Base-by-base conservation (phyloP, 1,140 invertebrate species). In the Telenomus remus region DNA sequence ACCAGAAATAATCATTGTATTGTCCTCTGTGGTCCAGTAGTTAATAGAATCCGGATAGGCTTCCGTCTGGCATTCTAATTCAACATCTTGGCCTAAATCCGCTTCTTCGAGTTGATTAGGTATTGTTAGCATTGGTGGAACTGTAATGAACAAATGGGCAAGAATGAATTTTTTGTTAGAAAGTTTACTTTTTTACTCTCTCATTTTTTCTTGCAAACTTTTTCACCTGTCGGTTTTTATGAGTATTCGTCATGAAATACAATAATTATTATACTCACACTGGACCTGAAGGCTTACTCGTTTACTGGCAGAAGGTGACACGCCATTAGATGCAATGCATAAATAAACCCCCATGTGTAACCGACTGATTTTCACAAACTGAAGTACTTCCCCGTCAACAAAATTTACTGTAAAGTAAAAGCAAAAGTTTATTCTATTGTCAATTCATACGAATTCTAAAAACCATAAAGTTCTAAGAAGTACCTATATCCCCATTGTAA, bases 291-390 rank as follows among this genome's bases (percentile, higher is more conserved):
- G 89, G 60, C 92, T 90, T 13, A 97, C 92, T 51, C 95, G 90
- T 80, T 95, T 95, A 86, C 94, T 95, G 75, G 95, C 94, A 11
- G 93, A 93, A n/a, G 95, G 95, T 35, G 95, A 94, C 1, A 97
- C 94, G 43, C 94, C 94, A 81, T 95, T 95, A 37, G 93, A 94
- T 10, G 94, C 95, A 50, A 97, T 95, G 82, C 95, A 96, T 42
- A 96, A 88, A 86, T 96, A 96, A 11, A 94, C 92, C 1, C 95
- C 95, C 95, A 97, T 97, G 81, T 97, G 95, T 13, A 97, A 90
- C 46, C 95, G 91, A 69, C 95, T 96, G 63, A 97, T 95, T 91
- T 96, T 96, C 11, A 92, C 92, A 66, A 97, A 94, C 68, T 93
- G 93, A 74, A 97, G 88, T 44, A 93, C 90, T 84, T 96, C 95